These are phyloP conservation scores for Ectropis crepuscularia DNA, from an alignment of 2,888 invertebrate species.

Conservation along the genomic window DNA sequence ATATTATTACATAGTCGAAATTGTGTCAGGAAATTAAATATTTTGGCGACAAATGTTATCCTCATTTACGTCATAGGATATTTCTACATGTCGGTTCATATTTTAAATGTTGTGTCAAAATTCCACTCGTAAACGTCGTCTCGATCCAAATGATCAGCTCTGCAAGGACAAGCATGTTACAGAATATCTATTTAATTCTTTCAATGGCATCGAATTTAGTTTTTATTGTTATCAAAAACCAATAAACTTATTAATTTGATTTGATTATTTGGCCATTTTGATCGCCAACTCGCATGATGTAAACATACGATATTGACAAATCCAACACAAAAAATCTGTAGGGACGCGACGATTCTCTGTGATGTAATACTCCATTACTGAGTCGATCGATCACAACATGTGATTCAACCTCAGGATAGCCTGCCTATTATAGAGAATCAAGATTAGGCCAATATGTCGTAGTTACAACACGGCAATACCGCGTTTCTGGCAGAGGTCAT, in stretches of 20 bases:
- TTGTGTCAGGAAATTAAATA: conserved; percentile 27
- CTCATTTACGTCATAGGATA: conserved; percentile 31
- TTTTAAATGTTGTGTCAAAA: conserved; percentile 34
- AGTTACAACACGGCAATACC: conserved; percentile 26
- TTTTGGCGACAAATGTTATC: conserved; percentile 34
- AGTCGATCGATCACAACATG: conserved; percentile 21
- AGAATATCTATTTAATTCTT: not conserved
- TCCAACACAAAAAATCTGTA: not conserved
- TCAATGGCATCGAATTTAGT: not conserved
- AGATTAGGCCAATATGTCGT: conserved; percentile 31
- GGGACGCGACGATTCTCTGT: not conserved
- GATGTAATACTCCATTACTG: conserved; percentile 9
- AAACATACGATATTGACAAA: too few species aligned
- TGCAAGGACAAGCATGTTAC: conserved; percentile 2
- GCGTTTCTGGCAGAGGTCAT: conserved; percentile 46
- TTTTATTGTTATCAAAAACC: too few species aligned
- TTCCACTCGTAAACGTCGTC: conserved; percentile 26
- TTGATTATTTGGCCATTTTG: too few species aligned
- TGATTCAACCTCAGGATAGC: conserved; percentile 20
- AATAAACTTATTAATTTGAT: too few species aligned
- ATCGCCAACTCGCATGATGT: too few species aligned
- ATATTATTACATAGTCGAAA: conserved; percentile 5
- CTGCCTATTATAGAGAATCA: conserved; percentile 18
- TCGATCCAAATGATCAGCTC: conserved; percentile 18
- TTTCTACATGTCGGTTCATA: conserved; percentile 31